These are phyloP conservation scores for Charina bottae DNA, from an alignment of 2,113 vertebrate species.

Conservation along the genomic window DNA sequence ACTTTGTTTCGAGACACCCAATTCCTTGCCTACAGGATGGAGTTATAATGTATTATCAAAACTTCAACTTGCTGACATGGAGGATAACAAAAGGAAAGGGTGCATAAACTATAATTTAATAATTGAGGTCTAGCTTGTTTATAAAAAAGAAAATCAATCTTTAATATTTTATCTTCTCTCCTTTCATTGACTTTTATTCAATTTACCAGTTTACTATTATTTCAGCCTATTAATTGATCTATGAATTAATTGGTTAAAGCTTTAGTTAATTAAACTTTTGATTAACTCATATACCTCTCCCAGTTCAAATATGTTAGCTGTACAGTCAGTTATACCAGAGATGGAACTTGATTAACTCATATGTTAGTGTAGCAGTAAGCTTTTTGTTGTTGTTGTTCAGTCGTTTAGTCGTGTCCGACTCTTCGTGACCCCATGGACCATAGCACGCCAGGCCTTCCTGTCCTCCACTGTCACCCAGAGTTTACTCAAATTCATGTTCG, in stretches of 20 bases:
- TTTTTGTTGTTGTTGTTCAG: too few species aligned
- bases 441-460: too few species aligned
- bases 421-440: too few species aligned
- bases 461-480: too few species aligned
- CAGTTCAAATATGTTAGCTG: background rate
- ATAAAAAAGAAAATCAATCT: background rate
- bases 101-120: background rate
- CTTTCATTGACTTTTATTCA: background rate
- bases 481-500: too few species aligned
- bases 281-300: background rate
- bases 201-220: background rate
- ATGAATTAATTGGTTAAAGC: background rate
- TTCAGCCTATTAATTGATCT: background rate
- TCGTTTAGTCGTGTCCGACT: too few species aligned
- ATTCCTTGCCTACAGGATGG: background rate
- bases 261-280: conserved; percentile 6
- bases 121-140: background rate
- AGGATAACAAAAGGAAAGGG: background rate
- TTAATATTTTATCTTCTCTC: background rate
- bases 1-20: background rate
- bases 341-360: conserved; percentile 3
- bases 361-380: background rate
- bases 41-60: background rate
- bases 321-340: background rate
- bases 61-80: background rate